Percentiles rank a stretch among this genome's conserved stretches.
Evolutionary conservation across 2,113 vertebrate species (phyloP).

Genomic region (Laticauda laticaudata): DNA sequence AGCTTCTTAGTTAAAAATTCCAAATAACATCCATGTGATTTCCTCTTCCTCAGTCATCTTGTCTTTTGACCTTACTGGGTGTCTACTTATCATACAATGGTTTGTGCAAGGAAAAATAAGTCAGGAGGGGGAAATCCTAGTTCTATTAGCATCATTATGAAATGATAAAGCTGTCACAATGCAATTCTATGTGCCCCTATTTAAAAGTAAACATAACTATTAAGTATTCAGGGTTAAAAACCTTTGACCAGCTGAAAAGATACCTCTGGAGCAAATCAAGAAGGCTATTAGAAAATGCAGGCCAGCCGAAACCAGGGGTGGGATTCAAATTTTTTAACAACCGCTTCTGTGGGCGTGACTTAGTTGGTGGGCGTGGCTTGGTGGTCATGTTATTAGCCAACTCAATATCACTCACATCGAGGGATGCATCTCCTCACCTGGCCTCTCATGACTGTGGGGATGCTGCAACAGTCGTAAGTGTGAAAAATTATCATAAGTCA

Average conservation of each 20-base stretch:
- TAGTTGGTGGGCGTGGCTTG: no score
- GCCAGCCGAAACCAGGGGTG: not conserved
- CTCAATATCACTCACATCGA: no score
- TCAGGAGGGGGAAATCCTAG: not conserved
- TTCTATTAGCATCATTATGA: not conserved
- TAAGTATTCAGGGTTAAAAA: not conserved
- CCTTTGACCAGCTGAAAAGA: not conserved
- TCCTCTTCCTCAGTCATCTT: slow-evolving; percentile 1
- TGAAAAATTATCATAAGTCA: no score
- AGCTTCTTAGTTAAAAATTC: slow-evolving; percentile 10
- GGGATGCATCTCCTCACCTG: no score
- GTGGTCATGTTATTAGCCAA: no score
- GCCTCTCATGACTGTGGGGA: no score
- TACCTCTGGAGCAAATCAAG: not conserved
- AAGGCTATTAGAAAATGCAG: not conserved
- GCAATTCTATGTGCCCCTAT: no score
- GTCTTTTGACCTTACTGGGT: not conserved
- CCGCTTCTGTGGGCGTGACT: no score
- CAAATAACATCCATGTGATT: not conserved
- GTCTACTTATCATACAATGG: not conserved
- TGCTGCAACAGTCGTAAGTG: no score
- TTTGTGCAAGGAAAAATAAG: not conserved
- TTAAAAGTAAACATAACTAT: not conserved
- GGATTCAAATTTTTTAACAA: no score
- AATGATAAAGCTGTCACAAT: not conserved